Evolutionary conservation across 2,113 vertebrate genomes (phyloP).

Genomic region (Nyctibius bracteatus): DNA sequence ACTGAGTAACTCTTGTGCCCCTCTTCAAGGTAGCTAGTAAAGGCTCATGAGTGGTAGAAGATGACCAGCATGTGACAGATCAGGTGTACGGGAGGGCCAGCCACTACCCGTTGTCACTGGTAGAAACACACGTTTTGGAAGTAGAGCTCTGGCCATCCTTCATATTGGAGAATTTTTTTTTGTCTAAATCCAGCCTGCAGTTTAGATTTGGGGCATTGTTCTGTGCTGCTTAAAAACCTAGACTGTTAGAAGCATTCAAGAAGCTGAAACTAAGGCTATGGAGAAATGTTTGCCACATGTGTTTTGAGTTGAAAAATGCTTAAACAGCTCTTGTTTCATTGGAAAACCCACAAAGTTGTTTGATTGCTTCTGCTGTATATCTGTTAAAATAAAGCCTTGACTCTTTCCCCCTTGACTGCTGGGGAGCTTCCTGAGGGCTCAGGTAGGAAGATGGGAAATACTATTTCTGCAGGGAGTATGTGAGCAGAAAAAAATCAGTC

Average conservation of each 20-base stretch:
- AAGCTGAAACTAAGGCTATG: not conserved
- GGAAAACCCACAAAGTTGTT: not conserved
- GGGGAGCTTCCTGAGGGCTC: not conserved
- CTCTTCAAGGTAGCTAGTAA: not conserved
- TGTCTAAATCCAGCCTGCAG: not conserved
- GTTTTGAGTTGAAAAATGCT: not conserved
- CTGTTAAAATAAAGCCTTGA: not conserved
- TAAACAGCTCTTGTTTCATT: not conserved
- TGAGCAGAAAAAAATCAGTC: not conserved
- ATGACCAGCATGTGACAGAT: not conserved
- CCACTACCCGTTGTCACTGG: not conserved
- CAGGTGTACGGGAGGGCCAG: not conserved
- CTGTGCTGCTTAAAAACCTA: not conserved
- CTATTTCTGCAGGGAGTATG: not conserved
- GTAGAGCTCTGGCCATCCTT: not conserved
- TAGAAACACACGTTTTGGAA: not conserved
- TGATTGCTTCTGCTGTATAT: not conserved
- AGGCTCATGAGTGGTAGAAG: not conserved
- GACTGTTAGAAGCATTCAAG: not conserved
- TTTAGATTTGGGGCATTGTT: not conserved
- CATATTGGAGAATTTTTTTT: not conserved
- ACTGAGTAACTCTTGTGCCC: fast-evolving
- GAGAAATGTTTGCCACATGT: not conserved
- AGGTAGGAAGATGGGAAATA: not conserved
- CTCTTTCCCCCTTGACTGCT: not conserved